Conservation (phyloP, 2,888 invertebrate species). For the Brenthis ino region DNA sequence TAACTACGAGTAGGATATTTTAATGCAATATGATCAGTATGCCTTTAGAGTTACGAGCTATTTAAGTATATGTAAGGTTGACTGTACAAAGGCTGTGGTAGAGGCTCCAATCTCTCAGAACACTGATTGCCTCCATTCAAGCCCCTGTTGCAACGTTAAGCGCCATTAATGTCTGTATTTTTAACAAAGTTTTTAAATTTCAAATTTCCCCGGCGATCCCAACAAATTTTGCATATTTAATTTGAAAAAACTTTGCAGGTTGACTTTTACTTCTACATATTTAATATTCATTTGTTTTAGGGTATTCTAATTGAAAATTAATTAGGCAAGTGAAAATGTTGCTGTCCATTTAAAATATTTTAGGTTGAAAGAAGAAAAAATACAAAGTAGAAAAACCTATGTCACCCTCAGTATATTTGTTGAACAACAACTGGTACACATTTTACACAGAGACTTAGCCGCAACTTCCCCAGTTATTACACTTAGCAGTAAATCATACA, state of each 20-base stretch:
- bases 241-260: conserved; percentile 16
- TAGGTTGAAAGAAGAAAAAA: too few relatives aligned
- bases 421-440: background rate
- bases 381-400: too few relatives aligned
- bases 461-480: conserved; percentile 24
- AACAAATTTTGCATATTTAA: conserved; percentile 23
- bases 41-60: conserved; percentile 18
- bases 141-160: conserved; percentile 36
- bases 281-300: conserved; percentile 16
- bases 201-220: conserved; percentile 18
- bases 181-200: conserved; percentile 27
- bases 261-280: conserved; percentile 16
- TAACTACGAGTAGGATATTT: background rate
- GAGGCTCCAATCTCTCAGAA: conserved; percentile 43
- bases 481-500: conserved; percentile 31
- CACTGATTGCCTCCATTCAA: conserved; percentile 61
- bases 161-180: conserved; percentile 30
- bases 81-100: conserved; percentile 20
- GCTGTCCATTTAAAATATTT: too few relatives aligned
- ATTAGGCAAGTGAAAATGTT: background rate
- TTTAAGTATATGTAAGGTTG: conserved; percentile 15
- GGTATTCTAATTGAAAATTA: background rate
- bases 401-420: too few relatives aligned
- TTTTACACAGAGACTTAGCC: conserved; percentile 9
- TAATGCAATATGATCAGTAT: conserved; percentile 7